Conservation (phyloP, 1,140 invertebrate species). For the Sycobia sp. region DNA sequence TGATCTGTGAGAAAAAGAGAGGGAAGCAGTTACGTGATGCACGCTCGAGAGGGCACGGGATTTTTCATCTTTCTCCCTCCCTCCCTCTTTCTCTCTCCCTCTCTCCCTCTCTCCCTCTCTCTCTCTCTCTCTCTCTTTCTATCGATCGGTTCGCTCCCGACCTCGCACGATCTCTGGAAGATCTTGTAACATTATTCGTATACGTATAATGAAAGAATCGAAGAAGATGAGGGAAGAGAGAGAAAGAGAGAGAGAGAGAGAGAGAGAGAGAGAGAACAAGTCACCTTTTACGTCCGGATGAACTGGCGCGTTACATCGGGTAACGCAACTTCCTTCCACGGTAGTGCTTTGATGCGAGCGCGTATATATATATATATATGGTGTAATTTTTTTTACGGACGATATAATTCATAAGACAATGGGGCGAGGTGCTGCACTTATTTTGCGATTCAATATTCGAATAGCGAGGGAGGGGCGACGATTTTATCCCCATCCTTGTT, state of each 20-base stretch:
- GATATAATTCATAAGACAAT: not conserved
- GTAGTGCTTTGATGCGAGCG: not conserved
- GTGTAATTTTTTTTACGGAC: conserved; percentile 18
- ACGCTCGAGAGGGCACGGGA: conserved; percentile 45
- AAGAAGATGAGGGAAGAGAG: too few relatives aligned
- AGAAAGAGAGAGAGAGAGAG: too few relatives aligned
- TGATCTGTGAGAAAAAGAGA: conserved; percentile 35
- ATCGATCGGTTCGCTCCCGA: too few relatives aligned
- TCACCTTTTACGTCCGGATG: conserved; percentile 11
- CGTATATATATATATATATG: too few relatives aligned
- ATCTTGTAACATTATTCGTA: conserved; percentile 8
- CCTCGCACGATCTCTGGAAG: not conserved
- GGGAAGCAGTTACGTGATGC: conserved; percentile 48
- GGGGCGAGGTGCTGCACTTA: not conserved
- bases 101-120: not conserved
- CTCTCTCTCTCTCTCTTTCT: too few relatives aligned
- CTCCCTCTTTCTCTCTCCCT: conserved; percentile 15
- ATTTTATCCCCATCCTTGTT: too few relatives aligned
- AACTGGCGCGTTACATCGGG: not conserved
- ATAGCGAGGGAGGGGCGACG: too few relatives aligned
- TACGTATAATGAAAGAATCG: too few relatives aligned
- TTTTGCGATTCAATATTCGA: not conserved
- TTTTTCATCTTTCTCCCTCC: conserved; percentile 15
- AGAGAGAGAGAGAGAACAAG: not conserved
- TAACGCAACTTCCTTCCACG: conserved; percentile 3